Conservation (phyloP, 2,888 invertebrate genomes). For the Sinopyrophorus schimmeli region DNA sequence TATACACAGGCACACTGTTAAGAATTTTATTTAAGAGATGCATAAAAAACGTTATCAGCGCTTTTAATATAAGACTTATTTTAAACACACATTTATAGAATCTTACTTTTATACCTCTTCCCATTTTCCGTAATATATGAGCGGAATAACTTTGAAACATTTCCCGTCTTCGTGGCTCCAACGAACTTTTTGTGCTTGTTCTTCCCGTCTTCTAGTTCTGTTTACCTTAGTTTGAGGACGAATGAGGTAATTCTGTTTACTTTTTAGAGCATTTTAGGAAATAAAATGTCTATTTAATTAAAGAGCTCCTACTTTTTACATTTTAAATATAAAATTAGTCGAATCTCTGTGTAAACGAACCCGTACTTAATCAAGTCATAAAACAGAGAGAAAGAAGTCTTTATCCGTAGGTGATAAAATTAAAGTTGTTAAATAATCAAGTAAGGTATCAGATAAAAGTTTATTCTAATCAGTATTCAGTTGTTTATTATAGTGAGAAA, state of each 20-base stretch:
- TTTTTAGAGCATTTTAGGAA: constrained; percentile 27
- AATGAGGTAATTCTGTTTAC: constrained; percentile 35
- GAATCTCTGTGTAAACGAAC: too few species aligned
- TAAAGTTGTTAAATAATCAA: constrained; percentile 26
- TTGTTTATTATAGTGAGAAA: constrained; percentile 47
- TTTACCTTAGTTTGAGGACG: constrained; percentile 38
- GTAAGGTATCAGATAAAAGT: constrained; percentile 32
- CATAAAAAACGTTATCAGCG: constrained; percentile 22
- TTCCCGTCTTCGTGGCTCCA: constrained; percentile 37
- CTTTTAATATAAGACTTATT: constrained; percentile 30
- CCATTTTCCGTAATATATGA: constrained; percentile 37
- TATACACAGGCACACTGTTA: too few species aligned
- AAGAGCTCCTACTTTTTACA: too few species aligned
- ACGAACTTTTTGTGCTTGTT: constrained; percentile 38
- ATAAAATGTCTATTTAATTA: constrained; percentile 26
- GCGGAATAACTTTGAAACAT: constrained; percentile 37
- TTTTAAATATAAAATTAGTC: too few species aligned
- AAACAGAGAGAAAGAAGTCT: too few species aligned
- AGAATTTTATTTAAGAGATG: constrained; percentile 6
- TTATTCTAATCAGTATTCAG: constrained; percentile 48
- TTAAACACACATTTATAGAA: constrained; percentile 32
- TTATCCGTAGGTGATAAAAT: constrained; percentile 23
- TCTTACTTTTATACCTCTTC: constrained; percentile 35
- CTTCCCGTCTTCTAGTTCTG: constrained; percentile 36
- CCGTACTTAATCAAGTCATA: too few species aligned